Conservation (phyloP, 2,113 vertebrate genomes). For the Mustelus asterias region DNA sequence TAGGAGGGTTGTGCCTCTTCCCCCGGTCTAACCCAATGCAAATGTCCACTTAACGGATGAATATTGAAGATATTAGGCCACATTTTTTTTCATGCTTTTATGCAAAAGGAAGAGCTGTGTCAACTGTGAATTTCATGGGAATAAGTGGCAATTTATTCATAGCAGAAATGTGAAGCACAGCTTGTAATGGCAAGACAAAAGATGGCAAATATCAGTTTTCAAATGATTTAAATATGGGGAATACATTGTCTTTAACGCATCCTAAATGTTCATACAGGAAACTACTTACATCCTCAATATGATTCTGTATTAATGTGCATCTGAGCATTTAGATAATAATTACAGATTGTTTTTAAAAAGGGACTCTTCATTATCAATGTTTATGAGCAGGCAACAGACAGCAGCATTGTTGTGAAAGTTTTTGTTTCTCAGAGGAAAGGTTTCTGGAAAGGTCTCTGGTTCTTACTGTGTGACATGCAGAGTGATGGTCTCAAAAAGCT, state of each 20-base stretch:
- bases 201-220: slow-evolving; percentile 68
- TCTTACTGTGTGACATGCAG: slow-evolving; percentile 15
- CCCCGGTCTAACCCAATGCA: slow-evolving; percentile 79
- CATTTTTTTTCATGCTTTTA: slow-evolving; percentile 97
- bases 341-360: not conserved
- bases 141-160: slow-evolving; percentile 94
- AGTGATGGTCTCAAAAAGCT: not conserved
- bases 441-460: slow-evolving; percentile 5
- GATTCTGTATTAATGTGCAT: not conserved
- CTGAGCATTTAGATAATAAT: not conserved
- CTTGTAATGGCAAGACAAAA: slow-evolving; percentile 56
- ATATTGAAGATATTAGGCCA: slow-evolving; percentile 86
- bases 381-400: not conserved
- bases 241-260: not conserved
- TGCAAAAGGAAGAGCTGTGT: slow-evolving; percentile 98
- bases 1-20: slow-evolving; percentile 76
- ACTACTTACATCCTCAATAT: not conserved
- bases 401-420: slow-evolving; percentile 22
- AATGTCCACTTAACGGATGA: slow-evolving; percentile 99
- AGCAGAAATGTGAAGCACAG: slow-evolving; percentile 79
- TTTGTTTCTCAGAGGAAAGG: not conserved
- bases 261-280: not conserved
- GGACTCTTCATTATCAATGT: not conserved
- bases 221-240: slow-evolving; percentile 27
- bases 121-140: slow-evolving; percentile 97